phyloP scores from a whole-genome alignment of 2,888 invertebrate species.

The Melieria picta region DNA sequence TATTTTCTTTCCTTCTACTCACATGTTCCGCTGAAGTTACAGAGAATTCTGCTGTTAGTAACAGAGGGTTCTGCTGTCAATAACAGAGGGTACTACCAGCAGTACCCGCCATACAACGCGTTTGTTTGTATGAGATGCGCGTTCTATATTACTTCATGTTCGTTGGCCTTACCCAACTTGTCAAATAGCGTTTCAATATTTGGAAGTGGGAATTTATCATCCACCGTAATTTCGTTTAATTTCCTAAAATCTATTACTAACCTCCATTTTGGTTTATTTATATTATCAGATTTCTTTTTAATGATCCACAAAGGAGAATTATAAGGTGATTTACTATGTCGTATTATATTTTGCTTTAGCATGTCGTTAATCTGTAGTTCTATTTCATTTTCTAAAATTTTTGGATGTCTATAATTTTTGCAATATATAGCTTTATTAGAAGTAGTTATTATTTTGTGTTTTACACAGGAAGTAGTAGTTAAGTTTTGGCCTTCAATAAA shows the following conservation, averaged over 20 bases:
- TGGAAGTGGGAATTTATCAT: conserved; percentile 14
- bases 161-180: too few species aligned
- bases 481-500: conserved; percentile 31
- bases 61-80: too few species aligned
- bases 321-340: conserved; percentile 36
- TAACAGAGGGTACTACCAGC: too few species aligned
- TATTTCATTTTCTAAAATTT: conserved; percentile 34
- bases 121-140: too few species aligned
- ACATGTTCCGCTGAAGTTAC: too few species aligned
- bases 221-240: conserved; percentile 20
- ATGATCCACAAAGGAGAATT: conserved; percentile 36
- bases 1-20: too few species aligned
- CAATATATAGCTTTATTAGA: conserved; percentile 37
- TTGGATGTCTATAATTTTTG: conserved; percentile 36
- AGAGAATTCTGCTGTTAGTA: too few species aligned
- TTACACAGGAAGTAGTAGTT: conserved; percentile 9
- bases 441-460: conserved; percentile 37
- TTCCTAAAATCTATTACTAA: conserved; percentile 32
- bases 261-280: conserved; percentile 31
- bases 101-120: too few species aligned
- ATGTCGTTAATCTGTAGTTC: conserved; percentile 26
- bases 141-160: too few species aligned
- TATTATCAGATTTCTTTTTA: conserved; percentile 27
- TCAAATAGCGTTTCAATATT: not conserved
- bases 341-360: conserved; percentile 34